Base-by-base conservation (phyloP, 2,113 vertebrate genomes). In the Ariopsis seemanni region DNA sequence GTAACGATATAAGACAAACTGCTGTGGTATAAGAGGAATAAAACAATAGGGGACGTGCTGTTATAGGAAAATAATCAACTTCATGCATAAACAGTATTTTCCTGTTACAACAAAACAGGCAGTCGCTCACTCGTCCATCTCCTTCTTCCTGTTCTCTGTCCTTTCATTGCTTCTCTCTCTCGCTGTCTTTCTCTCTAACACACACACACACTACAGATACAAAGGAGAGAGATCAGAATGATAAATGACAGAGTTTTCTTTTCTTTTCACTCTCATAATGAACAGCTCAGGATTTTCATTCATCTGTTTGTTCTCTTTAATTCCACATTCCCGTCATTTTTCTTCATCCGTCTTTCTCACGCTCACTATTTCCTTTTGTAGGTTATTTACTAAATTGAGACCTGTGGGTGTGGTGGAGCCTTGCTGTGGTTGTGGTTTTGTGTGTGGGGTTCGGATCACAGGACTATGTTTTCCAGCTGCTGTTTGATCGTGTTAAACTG, bases 401-500 rank as follows among this genome's bases (percentile, higher is more conserved):
- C 58, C 34, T 52, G 53, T 75, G 71, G 65, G 67, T 63, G 78
- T 74, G 53, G 65, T 58, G 27, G 78, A 58, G 55, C 55, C 7
- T 30, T 27, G 55, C 8, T 55, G 17, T 80, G 78, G 78, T 80
- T 80, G 55, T 34, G 55, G 55, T 80, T 80, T 55, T 85, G 34
- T 78, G 57, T 65, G 72, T 69, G 60, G 80, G 77, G 48, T 27
- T 85, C 30, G 57, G 79, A 86, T 84, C 84, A 84, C 58, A 30
- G 67, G 20, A 27, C 55, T 72, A 25, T 89, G 53, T 87, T 52
- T 75, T 88, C 27, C 79, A 74, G 90, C 91, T 91, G 87, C 83
- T 88, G 85, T 91, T 91, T 89, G 90, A 90, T 85, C 92, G 80
- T 87, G 85, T 90, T 91, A 88, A 91, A 92, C 77, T 87, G 86